Conservation (phyloP, 1,140 invertebrate species). For the Hypothenemus hampei region DNA sequence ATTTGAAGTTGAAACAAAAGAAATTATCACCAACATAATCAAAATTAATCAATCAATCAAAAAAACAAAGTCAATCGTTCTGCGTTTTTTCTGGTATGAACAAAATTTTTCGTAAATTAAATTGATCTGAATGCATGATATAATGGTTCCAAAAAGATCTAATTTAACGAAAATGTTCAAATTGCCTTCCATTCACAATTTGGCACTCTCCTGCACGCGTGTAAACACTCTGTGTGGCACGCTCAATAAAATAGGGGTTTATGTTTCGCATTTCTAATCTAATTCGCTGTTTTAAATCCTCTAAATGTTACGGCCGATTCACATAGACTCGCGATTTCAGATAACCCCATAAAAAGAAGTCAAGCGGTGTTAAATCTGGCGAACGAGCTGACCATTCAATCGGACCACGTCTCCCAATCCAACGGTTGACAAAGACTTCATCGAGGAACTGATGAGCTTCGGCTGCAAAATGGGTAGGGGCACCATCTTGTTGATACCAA, state of each 20-base stretch:
- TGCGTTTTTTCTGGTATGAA: no score
- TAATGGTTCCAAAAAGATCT: no score
- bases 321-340: background rate
- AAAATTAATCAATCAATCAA: no score
- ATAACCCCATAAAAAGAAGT: conserved; percentile 44
- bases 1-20: no score
- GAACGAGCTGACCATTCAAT: conserved; percentile 45
- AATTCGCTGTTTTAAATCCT: background rate
- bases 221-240: no score
- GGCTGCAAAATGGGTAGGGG: conserved; percentile 37
- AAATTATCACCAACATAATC: no score
- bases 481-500: conserved; percentile 44
- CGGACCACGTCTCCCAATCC: conserved; percentile 44
- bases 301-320: background rate
- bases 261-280: background rate
- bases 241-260: no score
- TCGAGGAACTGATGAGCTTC: conserved; percentile 39
- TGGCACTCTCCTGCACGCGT: background rate
- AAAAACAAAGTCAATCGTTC: no score
- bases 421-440: conserved; percentile 39
- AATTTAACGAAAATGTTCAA: background rate
- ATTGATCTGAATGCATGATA: no score
- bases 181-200: background rate
- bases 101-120: no score
- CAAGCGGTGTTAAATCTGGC: conserved; percentile 44